Evolutionary conservation across 2,888 invertebrate species (phyloP), one percentile per base, ranked within the genome.

Genomic region (Catocala fraxini): DNA sequence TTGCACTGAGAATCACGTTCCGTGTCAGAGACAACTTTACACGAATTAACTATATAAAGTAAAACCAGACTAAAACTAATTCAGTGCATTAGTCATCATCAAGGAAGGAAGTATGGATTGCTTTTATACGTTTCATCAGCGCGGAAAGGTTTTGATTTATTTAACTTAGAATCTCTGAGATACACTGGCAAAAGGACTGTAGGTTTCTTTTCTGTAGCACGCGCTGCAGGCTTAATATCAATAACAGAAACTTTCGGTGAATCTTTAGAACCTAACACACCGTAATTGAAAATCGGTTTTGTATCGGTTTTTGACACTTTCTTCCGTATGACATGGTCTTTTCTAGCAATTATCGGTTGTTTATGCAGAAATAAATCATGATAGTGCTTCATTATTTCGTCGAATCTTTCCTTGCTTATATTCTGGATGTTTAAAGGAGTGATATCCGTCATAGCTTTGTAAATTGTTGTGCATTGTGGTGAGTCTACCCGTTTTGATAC

Each of bases 191-290:
- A 47, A 1, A 92, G 33, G 0, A 90, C 75, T 11, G 88, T 57
- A 0, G 87, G 84, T 10, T 73, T 85, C 11, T 73, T 75, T 5
- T 56, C 39, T 0, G 48, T 62, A 0, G 65, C 46, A 4, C 51
- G 15, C 6, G 47, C 47, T 34, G 65, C 80, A 0, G 86, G 81
- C 57, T 85, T 84, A 0, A 92, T 64, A 59, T 87, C 79, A 6
- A 92, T 82, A 0, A 82, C 60, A 9, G 68, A 62, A 0, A 92
- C 89, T 15, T 77, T 70, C 0, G 92, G 92, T 0, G 79, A 84
- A 0, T 80, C 63, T 1, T 74, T 70, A 0, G 83, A 73, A n/a
- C 78, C 74, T 5, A 92, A 67, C 4, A 91, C 63, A 0, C 86
- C 89, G 12, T 83, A 90, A 43, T 87, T 73, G 13, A 79, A 89